A percentile compares a stretch with the other conserved stretches of the same genome.
phyloP scores from a whole-genome alignment of 2,888 invertebrate species.

The Cerceris rybyensis region DNA sequence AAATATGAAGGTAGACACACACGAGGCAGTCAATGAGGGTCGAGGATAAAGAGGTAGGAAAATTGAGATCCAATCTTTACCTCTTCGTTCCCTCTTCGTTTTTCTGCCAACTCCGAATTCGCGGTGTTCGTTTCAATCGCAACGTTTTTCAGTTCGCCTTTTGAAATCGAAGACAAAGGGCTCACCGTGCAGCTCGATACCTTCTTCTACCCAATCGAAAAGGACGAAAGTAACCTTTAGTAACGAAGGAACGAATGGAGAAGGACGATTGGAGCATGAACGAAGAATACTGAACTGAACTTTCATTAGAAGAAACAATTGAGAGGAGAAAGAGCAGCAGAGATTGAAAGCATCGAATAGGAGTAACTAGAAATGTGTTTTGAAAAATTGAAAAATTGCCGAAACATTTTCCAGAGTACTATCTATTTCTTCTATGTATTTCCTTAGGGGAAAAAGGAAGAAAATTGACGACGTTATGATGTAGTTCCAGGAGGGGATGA shows the following conservation, averaged over 20 bases:
- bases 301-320: too few species aligned
- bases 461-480: too few species aligned
- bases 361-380: too few species aligned
- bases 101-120: slow-evolving; percentile 1
- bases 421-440: too few species aligned
- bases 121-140: background rate
- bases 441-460: too few species aligned
- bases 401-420: too few species aligned
- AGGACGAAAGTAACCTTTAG: background rate
- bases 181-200: background rate
- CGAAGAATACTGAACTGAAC: background rate
- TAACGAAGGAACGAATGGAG: too few species aligned
- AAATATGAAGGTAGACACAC: slow-evolving; percentile 45
- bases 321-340: too few species aligned
- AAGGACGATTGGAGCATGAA: background rate
- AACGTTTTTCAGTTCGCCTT: slow-evolving; percentile 7
- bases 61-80: slow-evolving; percentile 31
- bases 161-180: slow-evolving; percentile 34
- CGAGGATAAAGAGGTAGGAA: slow-evolving; percentile 6
- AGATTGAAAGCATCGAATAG: too few species aligned
- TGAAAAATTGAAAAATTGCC: too few species aligned
- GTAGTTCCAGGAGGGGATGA: too few species aligned
- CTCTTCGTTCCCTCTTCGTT: background rate
- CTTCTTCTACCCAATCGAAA: slow-evolving; percentile 13
- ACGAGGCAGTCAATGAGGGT: slow-evolving; percentile 26